Evolutionary conservation across 2,888 invertebrate genomes (phyloP), one percentile per base, ranked within the genome.

Genomic region (Pachliopta kotzebuea): DNA sequence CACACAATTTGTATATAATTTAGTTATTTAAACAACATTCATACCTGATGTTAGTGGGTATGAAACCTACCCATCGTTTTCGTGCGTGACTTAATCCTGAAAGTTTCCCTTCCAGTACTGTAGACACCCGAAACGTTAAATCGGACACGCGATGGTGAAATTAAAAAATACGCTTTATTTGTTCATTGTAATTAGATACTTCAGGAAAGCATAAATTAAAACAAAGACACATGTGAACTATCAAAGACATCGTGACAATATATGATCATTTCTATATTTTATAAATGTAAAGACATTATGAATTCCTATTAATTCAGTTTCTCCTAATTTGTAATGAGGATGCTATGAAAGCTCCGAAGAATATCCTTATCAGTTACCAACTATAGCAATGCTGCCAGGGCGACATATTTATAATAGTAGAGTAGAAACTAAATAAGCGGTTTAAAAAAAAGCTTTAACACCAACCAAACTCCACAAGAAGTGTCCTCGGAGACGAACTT

Each of bases 81-180:
- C 68, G 81, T 81, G 83, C 84, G 83, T 84, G 83, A 80, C 84
- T 77, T 67, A 71, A 73, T 78, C 76, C 76, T 71, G 61, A 68
- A 66, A 58, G 69, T 70, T 68, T 62, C 67, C 71, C 53, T 66
- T 65, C 67, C 66, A 24, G 49, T 17, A 6, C 53, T 56, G 76
- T 75, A 75, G 75, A 76, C 68, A 75, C 70, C 72, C 73, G 59
- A 68, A 72, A 77, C 74, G 70, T 69, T 75, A 69, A 74, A 77
- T 76, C 20, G 52, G 26, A 64, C 65, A 65, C 54, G 65, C 65
- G 49, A 57, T 24, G 45, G 55, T 24, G 26, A 58, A 62, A 56
- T 45, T 56, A 29, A 62, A 62, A 21, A 29, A 49, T 8, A 37
- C n/a, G 4, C 37, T 9, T 11, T 24, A 52, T 21, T 52, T 53